These are phyloP conservation scores for Zaprionus vittiger DNA, from an alignment of 1,140 invertebrate species.

Conservation along the genomic window DNA sequence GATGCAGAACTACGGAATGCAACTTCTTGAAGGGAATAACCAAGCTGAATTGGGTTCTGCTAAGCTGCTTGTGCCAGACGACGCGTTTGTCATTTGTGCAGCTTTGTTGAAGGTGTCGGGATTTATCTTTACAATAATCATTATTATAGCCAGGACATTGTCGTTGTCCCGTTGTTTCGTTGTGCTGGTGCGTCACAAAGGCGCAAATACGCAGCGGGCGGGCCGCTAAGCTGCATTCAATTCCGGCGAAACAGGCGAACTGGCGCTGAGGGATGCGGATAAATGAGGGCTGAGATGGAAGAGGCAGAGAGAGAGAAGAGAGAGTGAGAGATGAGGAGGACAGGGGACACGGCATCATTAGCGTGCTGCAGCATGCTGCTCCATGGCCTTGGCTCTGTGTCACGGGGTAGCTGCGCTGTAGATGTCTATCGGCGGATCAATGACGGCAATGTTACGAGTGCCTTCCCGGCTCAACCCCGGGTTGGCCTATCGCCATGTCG, in stretches of 20 bases:
- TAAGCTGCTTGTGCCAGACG: conserved; percentile 51
- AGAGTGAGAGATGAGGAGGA: conserved; percentile 3
- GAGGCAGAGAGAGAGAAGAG: background rate
- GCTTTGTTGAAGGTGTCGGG: conserved; percentile 79
- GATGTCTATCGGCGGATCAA: conserved; percentile 74
- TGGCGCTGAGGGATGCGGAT: conserved; percentile 38
- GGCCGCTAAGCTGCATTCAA: conserved; percentile 76
- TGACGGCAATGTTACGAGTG: conserved; percentile 62
- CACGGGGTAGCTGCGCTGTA: conserved; percentile 56
- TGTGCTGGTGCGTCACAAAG: conserved; percentile 61
- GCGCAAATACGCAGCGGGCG: conserved; percentile 81
- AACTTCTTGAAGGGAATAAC: conserved; percentile 11
- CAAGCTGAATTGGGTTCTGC: conserved; percentile 3
- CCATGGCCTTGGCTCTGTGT: conserved; percentile 21
- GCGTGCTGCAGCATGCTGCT: conserved; percentile 37
- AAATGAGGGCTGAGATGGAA: conserved; percentile 28
- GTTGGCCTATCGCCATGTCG: background rate
- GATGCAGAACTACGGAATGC: conserved; percentile 41
- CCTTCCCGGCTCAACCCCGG: conserved; percentile 8
- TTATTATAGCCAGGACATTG: conserved; percentile 66
- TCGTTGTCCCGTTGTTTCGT: conserved; percentile 21
- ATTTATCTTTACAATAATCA: conserved; percentile 82
- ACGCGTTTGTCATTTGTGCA: conserved; percentile 77
- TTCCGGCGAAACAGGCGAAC: conserved; percentile 39
- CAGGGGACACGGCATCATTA: conserved; percentile 61